Base-by-base conservation (phyloP, 2,797 vertebrate species). In the Melanotaenia maccullochi region DNA sequence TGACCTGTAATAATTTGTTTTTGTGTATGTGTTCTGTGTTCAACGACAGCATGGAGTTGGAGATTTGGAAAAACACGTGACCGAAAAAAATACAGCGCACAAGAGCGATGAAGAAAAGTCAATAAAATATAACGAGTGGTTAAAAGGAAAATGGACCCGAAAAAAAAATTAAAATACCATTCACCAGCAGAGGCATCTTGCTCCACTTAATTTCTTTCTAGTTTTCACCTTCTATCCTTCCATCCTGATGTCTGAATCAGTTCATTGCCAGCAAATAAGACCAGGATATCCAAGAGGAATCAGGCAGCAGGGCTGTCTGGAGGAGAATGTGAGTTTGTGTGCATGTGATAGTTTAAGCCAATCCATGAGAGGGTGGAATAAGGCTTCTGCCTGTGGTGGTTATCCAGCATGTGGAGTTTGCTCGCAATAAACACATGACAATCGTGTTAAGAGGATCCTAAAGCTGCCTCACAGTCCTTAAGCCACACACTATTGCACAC, bases 401-500 rank as follows among this genome's bases (percentile, higher is more conserved):
- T 68, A 64, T 40, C 44, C 74, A 52, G 62, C 35, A 59, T 79
- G 75, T 82, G 76, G 60, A 76, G 76, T 70, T 82, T 52, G 63
- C 73, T 78, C 75, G 61, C 85, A 87, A 89, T 88, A 90, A 90
- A 90, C 87, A 85, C 84, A 84, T 61, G 57, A 82, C 86, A 92
- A 91, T 90, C 79, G 58, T 6, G 77, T 92, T 90, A 90, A 85
- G 85, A 89, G 63, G 79, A 90, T 90, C 84, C 78, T 86, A 24
- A 63, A 85, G 79, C 84, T 82, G 79, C 76, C 66, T 65, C 58
- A 71, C 78, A 71, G 71, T 75, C 80, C 76, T 79, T 80, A 83
- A 90, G 82, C 80, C 79, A 82, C 68, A 78, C 36, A 49, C 60
- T 20, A 30, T 55, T 70, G 65, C 78, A 71, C 76, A 78, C 49